Evolutionary conservation across 1,140 invertebrate genomes (phyloP).

Genomic region (Samia ricini): DNA sequence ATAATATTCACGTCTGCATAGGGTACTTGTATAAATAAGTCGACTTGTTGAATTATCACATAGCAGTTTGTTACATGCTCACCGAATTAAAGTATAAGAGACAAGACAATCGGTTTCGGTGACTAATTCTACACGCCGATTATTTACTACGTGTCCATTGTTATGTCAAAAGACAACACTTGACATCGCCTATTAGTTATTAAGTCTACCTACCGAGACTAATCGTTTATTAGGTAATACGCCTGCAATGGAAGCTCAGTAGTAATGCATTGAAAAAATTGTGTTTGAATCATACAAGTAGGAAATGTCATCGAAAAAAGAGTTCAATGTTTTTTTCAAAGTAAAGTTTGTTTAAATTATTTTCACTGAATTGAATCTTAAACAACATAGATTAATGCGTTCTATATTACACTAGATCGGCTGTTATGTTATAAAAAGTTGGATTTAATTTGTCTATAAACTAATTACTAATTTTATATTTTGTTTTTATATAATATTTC

Average conservation of each 20-base stretch:
- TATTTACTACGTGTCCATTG: constrained; percentile 1
- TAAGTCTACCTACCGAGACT: not conserved
- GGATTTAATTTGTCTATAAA: too few species aligned
- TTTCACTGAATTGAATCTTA: too few species aligned
- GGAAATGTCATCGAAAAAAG: too few species aligned
- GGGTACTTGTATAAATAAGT: not conserved
- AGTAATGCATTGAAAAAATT: not conserved
- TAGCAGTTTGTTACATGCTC: not conserved
- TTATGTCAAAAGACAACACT: not conserved
- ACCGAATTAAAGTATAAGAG: not conserved
- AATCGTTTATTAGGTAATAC: not conserved
- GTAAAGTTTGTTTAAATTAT: too few species aligned
- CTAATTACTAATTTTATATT: too few species aligned
- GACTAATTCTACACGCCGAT: not conserved
- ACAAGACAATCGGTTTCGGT: not conserved
- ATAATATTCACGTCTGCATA: not conserved
- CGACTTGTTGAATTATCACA: not conserved
- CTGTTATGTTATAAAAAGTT: too few species aligned
- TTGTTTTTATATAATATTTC: too few species aligned
- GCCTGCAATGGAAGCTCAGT: not conserved
- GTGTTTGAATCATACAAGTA: too few species aligned
- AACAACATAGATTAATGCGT: too few species aligned
- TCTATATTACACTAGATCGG: too few species aligned
- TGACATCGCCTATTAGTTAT: not conserved
- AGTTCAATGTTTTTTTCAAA: too few species aligned